Evolutionary conservation across 1,140 invertebrate genomes (phyloP).

Genomic region (Dreissena rostriformis): DNA sequence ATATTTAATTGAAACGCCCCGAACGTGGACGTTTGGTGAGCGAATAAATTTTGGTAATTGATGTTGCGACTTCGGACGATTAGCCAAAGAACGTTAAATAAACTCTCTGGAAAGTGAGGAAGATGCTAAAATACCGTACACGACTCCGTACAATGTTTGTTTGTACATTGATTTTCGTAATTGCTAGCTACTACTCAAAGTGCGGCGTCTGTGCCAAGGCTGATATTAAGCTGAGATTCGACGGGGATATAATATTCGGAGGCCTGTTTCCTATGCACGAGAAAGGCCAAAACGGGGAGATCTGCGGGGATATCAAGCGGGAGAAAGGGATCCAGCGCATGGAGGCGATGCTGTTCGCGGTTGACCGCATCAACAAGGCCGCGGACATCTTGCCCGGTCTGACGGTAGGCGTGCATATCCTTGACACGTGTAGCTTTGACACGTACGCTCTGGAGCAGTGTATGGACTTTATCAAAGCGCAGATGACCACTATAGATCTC

Average conservation of each 20-base stretch:
- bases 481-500: conserved; percentile 80
- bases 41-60: no score
- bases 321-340: conserved; percentile 90
- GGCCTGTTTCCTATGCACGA: conserved; percentile 91
- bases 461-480: conserved; percentile 87
- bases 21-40: no score
- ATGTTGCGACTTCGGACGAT: no score
- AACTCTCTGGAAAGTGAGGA: no score
- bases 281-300: conserved; percentile 78
- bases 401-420: conserved; percentile 87
- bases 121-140: no score
- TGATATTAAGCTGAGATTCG: conserved; percentile 56
- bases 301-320: conserved; percentile 87
- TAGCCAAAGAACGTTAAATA: no score
- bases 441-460: conserved; percentile 92
- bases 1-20: conserved; percentile 70
- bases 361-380: conserved; percentile 89
- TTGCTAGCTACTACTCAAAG: neutral
- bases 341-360: conserved; percentile 92
- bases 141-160: no score
- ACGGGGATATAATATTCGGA: conserved; percentile 88
- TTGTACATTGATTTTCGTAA: no score
- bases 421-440: conserved; percentile 91
- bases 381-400: conserved; percentile 84
- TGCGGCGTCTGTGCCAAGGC: conserved; percentile 1